These are phyloP conservation scores for Meiosimyza platycephala DNA, from an alignment of 2,888 invertebrate genomes.

Conservation along the genomic window DNA sequence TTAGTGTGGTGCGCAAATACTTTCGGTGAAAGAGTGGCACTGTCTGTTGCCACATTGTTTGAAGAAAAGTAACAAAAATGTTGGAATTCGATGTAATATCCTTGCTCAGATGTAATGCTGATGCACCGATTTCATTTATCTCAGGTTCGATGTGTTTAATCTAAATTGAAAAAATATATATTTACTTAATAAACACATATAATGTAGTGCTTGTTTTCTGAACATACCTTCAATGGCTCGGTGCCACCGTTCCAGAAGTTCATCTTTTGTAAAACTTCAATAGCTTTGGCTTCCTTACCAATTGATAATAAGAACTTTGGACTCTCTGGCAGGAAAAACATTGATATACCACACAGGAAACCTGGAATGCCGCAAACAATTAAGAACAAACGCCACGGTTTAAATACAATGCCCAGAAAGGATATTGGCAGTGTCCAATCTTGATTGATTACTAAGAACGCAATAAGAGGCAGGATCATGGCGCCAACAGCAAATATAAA, in stretches of 20 bases:
- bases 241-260: slow-evolving; percentile 53
- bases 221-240: slow-evolving; percentile 45
- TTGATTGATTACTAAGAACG: slow-evolving; percentile 59
- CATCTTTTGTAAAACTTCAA: slow-evolving; percentile 54
- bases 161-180: slow-evolving; percentile 34
- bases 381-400: slow-evolving; percentile 62
- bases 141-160: slow-evolving; percentile 50
- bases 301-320: slow-evolving; percentile 60
- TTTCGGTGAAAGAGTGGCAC: slow-evolving; percentile 57
- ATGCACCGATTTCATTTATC: slow-evolving; percentile 41
- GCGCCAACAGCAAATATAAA: slow-evolving; percentile 60
- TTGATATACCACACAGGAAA: slow-evolving; percentile 53
- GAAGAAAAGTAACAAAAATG: slow-evolving; percentile 46
- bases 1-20: slow-evolving; percentile 55
- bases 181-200: background rate
- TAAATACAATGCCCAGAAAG: slow-evolving; percentile 54
- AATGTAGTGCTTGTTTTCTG: too few relatives aligned
- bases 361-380: slow-evolving; percentile 58
- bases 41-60: slow-evolving; percentile 61
- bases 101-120: slow-evolving; percentile 26
- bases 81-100: slow-evolving; percentile 43
- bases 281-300: slow-evolving; percentile 53
- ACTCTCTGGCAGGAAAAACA: slow-evolving; percentile 59
- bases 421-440: slow-evolving; percentile 55
- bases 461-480: slow-evolving; percentile 57